A percentile compares a stretch with the other conserved stretches of the same genome.
phyloP scores from a whole-genome alignment of 2,113 vertebrate species.

The Girardinichthys multiradiatus region DNA sequence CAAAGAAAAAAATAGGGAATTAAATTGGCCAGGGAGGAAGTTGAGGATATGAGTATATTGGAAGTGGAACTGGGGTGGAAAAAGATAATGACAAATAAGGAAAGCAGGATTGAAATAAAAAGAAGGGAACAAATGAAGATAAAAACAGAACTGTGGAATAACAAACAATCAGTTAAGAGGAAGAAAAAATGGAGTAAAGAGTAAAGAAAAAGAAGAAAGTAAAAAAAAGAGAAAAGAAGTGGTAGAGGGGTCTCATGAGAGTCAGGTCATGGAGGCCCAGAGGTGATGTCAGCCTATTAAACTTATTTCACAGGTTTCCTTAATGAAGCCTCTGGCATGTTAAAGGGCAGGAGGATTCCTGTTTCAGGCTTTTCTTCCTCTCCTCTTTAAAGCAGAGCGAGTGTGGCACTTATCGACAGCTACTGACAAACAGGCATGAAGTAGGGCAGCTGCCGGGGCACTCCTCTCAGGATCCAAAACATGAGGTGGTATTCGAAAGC shows the following conservation, averaged over 20 bases:
- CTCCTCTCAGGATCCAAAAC: conserved; percentile 77
- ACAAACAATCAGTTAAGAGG: conserved; percentile 18
- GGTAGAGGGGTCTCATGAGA: conserved; percentile 62
- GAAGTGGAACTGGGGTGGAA: too few relatives aligned
- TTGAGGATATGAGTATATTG: not conserved
- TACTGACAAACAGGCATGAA: conserved; percentile 80
- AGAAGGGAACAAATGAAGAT: not conserved
- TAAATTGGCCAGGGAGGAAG: not conserved
- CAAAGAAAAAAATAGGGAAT: too few relatives aligned
- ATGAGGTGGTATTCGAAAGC: conserved; percentile 69
- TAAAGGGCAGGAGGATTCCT: conserved; percentile 83
- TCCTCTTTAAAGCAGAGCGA: conserved; percentile 53
- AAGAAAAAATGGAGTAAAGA: conserved; percentile 32
- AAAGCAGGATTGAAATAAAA: not conserved
- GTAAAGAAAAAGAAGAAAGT: conserved; percentile 26
- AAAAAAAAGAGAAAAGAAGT: conserved; percentile 25
- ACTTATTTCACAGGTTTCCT: conserved; percentile 83
- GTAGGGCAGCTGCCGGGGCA: conserved; percentile 77
- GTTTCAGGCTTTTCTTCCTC: conserved; percentile 70
- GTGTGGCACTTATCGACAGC: conserved; percentile 75
- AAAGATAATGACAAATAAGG: too few relatives aligned
- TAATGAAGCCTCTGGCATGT: conserved; percentile 82
- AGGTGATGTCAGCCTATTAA: conserved; percentile 83
- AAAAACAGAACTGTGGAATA: conserved; percentile 1
- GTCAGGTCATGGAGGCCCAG: conserved; percentile 74